Percentiles rank a stretch among this genome's conserved stretches.
Conservation (phyloP, 2,797 vertebrate species). For the Channa striata region DNA sequence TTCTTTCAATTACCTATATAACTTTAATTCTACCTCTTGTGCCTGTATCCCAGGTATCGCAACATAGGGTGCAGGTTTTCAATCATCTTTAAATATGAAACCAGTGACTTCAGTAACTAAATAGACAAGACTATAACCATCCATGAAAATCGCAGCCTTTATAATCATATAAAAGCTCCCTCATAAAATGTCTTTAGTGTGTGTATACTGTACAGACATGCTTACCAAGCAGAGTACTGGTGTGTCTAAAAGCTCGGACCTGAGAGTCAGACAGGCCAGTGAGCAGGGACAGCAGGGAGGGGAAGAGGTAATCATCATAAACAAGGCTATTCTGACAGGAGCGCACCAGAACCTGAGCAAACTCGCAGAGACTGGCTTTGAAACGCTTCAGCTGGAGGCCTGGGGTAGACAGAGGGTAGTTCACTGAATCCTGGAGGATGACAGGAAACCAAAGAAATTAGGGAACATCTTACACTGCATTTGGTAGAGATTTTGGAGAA, state of each 20-base stretch:
- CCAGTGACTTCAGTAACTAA: background rate
- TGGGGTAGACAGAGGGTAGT: conserved; percentile 85
- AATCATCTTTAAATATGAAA: background rate
- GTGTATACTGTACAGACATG: background rate
- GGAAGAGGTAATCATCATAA: conserved; percentile 89
- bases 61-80: background rate
- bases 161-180: background rate
- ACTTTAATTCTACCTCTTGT: too few relatives aligned
- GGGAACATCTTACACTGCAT: background rate
- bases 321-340: conserved; percentile 83
- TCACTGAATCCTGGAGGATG: conserved; percentile 82
- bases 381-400: conserved; percentile 85
- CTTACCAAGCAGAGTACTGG: conserved; percentile 92
- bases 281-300: conserved; percentile 86
- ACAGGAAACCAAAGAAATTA: conserved; percentile 16
- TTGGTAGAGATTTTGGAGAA: background rate
- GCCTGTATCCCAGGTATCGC: background rate
- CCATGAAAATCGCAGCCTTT: background rate
- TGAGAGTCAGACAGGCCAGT: conserved; percentile 92
- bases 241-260: conserved; percentile 94
- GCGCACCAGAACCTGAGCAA: conserved; percentile 81
- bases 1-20: too few relatives aligned
- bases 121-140: background rate
- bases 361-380: conserved; percentile 85
- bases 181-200: background rate